Conservation (phyloP, 2,797 vertebrate genomes). For the Sebastes hubbsi region DNA sequence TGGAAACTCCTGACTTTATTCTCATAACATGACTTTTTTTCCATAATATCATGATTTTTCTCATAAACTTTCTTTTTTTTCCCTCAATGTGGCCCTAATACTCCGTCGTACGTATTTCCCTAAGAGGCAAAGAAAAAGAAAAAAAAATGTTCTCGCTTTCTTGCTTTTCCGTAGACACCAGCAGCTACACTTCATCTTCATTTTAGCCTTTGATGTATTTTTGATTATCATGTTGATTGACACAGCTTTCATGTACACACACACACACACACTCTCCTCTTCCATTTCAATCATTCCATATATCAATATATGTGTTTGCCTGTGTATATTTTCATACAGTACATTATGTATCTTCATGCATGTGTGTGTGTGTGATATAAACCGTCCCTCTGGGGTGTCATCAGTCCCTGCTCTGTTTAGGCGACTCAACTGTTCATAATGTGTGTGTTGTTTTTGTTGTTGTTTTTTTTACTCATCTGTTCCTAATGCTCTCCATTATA, state of each 20-base stretch:
- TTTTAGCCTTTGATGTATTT: conserved; percentile 49
- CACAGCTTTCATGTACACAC: conserved; percentile 15
- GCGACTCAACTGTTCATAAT: conserved; percentile 16
- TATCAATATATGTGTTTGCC: neutral
- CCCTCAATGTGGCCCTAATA: too few relatives aligned
- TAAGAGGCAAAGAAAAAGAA: too few relatives aligned
- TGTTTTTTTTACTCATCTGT: conserved; percentile 25
- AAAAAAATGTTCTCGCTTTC: too few relatives aligned
- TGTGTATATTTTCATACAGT: conserved; percentile 1
- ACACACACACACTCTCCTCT: neutral
- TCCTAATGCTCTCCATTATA: conserved; percentile 41
- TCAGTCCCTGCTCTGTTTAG: conserved; percentile 16
- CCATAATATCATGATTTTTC: too few relatives aligned
- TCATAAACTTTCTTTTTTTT: too few relatives aligned
- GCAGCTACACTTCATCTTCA: conserved; percentile 26
- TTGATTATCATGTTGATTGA: conserved; percentile 51
- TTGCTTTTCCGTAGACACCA: conserved; percentile 10
- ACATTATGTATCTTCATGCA: conserved; percentile 5
- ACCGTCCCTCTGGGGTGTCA: conserved; percentile 10
- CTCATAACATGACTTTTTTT: too few relatives aligned
- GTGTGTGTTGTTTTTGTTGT: conserved; percentile 8
- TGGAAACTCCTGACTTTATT: too few relatives aligned
- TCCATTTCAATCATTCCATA: conserved; percentile 19
- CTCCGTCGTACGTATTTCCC: too few relatives aligned
- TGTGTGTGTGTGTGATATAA: conserved; percentile 12